Percentiles rank a stretch among this genome's conserved stretches.
Conservation (phyloP, 1,140 invertebrate genomes). For the Heliconius hermathena region DNA sequence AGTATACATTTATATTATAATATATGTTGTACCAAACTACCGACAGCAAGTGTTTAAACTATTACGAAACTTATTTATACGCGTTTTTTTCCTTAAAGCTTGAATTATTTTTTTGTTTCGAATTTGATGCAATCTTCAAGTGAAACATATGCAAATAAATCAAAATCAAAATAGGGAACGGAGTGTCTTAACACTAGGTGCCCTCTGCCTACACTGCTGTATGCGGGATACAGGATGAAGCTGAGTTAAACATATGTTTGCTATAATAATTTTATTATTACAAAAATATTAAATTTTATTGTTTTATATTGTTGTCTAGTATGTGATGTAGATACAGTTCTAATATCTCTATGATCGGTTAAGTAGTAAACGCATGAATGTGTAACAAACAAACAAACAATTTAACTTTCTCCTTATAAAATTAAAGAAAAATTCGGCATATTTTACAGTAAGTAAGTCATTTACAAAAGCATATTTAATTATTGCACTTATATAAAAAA, state of each 20-base stretch:
- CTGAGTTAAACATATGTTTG: neutral
- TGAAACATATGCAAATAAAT: neutral
- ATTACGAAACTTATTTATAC: constrained; percentile 4
- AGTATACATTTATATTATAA: neutral
- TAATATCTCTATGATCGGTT: too few species aligned
- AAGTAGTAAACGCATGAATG: too few species aligned
- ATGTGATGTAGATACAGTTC: too few species aligned
- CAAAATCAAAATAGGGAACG: too few species aligned
- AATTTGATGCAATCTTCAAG: neutral
- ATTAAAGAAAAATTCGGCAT: too few species aligned
- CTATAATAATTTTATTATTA: too few species aligned
- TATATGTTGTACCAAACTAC: neutral
- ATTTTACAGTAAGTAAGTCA: too few species aligned
- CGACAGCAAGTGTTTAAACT: neutral
- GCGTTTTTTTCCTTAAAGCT: constrained; percentile 6
- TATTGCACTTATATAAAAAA: neutral
- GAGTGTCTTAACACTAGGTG: neutral
- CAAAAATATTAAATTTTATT: too few species aligned
- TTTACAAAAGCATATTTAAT: neutral
- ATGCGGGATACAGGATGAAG: neutral
- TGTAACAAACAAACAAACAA: too few species aligned
- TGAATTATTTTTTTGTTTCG: neutral
- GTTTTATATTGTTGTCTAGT: too few species aligned
- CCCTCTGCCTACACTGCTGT: neutral
- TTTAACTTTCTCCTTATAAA: too few species aligned